A percentile compares a stretch with the other conserved stretches of the same genome.
phyloP scores from a whole-genome alignment of 1,140 invertebrate species.

The Dolichoris vasculosae region DNA sequence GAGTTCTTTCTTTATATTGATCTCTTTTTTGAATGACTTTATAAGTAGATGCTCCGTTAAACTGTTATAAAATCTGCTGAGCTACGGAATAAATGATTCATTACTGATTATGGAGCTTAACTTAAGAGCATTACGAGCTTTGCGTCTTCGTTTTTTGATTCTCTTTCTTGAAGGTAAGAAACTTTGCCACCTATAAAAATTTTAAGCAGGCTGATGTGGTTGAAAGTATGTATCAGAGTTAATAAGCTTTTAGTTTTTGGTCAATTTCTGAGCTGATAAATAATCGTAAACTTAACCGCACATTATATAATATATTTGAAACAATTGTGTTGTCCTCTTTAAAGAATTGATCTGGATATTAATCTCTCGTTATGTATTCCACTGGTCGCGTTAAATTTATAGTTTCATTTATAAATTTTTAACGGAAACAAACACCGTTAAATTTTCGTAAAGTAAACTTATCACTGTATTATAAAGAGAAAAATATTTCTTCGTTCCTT shows the following conservation, averaged over 20 bases:
- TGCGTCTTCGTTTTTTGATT: background rate
- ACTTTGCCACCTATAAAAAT: constrained; percentile 27
- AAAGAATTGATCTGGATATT: no score
- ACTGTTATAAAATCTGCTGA: constrained; percentile 9
- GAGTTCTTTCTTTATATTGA: background rate
- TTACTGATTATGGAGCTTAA: constrained; percentile 34
- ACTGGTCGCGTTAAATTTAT: no score
- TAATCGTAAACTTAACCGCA: background rate
- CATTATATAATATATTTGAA: background rate
- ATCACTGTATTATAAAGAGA: no score
- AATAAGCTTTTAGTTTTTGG: background rate
- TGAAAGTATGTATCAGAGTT: background rate
- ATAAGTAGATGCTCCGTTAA: background rate
- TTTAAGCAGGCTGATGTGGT: background rate
- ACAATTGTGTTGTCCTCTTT: no score
- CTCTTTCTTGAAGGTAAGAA: background rate
- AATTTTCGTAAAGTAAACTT: no score
- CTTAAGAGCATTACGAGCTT: constrained; percentile 23
- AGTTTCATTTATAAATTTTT: no score
- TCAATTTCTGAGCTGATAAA: background rate
- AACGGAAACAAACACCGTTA: no score
- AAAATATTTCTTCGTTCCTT: no score
- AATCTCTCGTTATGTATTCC: no score
- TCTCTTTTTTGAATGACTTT: constrained; percentile 21
- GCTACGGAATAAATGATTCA: constrained; percentile 33